Conservation (phyloP, 30 jellyfish, hydroid and myxozoan species). For the Hydractinia symbiolongicarpus region DNA sequence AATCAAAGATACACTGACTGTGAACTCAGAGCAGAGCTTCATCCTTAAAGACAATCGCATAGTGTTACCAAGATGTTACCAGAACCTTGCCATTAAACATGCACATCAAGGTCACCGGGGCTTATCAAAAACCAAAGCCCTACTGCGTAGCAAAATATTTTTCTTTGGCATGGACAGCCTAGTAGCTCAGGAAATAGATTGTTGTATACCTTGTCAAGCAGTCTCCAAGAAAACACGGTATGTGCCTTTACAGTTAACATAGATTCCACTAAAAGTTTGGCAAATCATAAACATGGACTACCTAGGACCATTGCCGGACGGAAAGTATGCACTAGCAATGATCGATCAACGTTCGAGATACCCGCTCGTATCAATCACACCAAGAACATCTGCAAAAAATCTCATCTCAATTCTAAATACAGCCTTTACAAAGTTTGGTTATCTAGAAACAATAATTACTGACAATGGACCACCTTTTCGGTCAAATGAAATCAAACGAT, state of each 20-base stretch:
- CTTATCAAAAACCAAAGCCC: slow-evolving; percentile 32
- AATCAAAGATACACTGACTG: too few relatives aligned
- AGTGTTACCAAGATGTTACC: background rate
- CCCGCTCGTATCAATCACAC: too few relatives aligned
- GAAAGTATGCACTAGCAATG: background rate
- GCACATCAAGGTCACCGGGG: slow-evolving; percentile 58
- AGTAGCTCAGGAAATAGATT: slow-evolving; percentile 15
- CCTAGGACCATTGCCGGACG: slow-evolving; percentile 55
- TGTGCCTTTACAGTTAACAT: slow-evolving; percentile 23
- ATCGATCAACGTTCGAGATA: too few relatives aligned
- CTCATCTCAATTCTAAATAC: too few relatives aligned
- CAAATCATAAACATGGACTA: slow-evolving; percentile 43
- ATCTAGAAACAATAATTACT: too few relatives aligned
- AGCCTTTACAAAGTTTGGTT: too few relatives aligned
- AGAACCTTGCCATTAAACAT: slow-evolving; percentile 4
- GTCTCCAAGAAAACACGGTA: background rate
- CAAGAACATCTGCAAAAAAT: too few relatives aligned
- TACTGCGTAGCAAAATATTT: slow-evolving; percentile 38
- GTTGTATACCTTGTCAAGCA: slow-evolving; percentile 52
- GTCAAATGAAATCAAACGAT: too few relatives aligned
- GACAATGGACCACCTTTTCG: too few relatives aligned
- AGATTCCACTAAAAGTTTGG: slow-evolving; percentile 35
- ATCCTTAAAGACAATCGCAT: too few relatives aligned
- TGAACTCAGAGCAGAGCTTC: too few relatives aligned
- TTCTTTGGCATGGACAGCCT: slow-evolving; percentile 27